A percentile compares a stretch with the other conserved stretches of the same genome.
Conservation (phyloP, 2,888 invertebrate species). For the Euspilapteryx auroguttella region DNA sequence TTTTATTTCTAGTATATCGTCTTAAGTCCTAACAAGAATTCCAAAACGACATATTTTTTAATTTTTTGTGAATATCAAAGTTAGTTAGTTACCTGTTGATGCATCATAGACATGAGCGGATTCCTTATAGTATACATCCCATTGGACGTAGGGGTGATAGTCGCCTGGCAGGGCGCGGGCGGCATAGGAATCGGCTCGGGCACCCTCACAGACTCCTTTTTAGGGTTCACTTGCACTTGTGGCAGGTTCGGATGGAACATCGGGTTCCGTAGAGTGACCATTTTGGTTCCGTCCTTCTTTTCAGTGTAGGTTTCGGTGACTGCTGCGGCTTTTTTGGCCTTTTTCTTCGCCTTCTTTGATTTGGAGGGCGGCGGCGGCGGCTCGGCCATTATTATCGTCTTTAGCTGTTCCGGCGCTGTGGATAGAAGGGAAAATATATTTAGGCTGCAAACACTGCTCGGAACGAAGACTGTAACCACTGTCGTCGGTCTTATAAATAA, state of each 20-base stretch:
- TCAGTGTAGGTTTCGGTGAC: constrained; percentile 16
- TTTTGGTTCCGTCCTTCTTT: constrained; percentile 51
- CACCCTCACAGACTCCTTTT: constrained; percentile 26
- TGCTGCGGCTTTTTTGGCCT: constrained; percentile 37
- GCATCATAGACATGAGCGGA: constrained; percentile 64
- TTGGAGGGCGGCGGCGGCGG: constrained; percentile 16
- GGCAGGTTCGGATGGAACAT: constrained; percentile 68
- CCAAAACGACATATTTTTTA: constrained; percentile 31
- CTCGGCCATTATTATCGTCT: constrained; percentile 25
- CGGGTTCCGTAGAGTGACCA: constrained; percentile 78
- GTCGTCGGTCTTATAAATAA: no score
- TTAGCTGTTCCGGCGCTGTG: constrained; percentile 31
- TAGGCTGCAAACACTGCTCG: no score
- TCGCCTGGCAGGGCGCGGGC: constrained; percentile 43
- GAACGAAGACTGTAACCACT: no score
- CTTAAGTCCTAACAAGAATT: no score
- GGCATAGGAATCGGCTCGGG: constrained; percentile 53
- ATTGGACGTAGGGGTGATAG: constrained; percentile 51
- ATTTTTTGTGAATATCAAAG: constrained; percentile 21
- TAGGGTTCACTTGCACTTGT: constrained; percentile 32
- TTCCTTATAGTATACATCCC: constrained; percentile 86
- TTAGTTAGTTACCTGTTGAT: constrained; percentile 43
- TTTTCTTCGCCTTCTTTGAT: constrained; percentile 56
- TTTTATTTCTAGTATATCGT: no score
- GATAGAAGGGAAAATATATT: no score